Conservation (phyloP, 2,113 vertebrate genomes). For the Chlorodrepanis virens region DNA sequence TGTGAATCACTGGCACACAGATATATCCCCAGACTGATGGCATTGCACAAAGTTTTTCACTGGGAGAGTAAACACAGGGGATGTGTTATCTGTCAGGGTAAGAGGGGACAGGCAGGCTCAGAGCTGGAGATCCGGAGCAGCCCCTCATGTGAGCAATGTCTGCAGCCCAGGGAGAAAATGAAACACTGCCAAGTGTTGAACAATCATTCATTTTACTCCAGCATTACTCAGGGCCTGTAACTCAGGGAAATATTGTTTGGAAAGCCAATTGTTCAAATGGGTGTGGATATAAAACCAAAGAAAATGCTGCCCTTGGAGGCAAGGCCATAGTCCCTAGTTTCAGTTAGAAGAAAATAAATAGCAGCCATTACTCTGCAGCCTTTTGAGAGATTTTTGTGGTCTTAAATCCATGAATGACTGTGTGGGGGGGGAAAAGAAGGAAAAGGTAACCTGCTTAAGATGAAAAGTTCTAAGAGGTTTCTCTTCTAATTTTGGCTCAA, state of each 20-base stretch:
- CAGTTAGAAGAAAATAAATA: not conserved
- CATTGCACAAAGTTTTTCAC: not conserved
- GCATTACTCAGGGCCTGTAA: not conserved
- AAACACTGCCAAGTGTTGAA: not conserved
- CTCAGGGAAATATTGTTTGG: not conserved
- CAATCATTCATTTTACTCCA: not conserved
- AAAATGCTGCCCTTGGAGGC: conserved; percentile 4
- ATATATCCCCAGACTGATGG: not conserved
- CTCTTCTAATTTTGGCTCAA: not conserved
- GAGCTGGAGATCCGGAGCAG: not conserved
- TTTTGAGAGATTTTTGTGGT: not conserved
- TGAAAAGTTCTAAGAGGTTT: not conserved
- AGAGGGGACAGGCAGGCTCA: not conserved
- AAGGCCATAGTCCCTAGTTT: not conserved
- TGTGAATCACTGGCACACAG: not conserved
- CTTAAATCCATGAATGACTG: not conserved
- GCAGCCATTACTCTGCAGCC: not conserved
- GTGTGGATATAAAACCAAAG: conserved; percentile 28
- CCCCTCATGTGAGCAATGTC: not conserved
- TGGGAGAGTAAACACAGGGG: conserved; percentile 1
- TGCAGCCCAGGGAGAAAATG: not conserved
- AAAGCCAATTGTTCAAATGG: not conserved
- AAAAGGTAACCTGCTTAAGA: not conserved
- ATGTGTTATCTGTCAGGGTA: not conserved
- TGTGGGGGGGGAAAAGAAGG: not conserved